Evolutionary conservation across 2,113 vertebrate species (phyloP).

Genomic region (Mustela nigripes): DNA sequence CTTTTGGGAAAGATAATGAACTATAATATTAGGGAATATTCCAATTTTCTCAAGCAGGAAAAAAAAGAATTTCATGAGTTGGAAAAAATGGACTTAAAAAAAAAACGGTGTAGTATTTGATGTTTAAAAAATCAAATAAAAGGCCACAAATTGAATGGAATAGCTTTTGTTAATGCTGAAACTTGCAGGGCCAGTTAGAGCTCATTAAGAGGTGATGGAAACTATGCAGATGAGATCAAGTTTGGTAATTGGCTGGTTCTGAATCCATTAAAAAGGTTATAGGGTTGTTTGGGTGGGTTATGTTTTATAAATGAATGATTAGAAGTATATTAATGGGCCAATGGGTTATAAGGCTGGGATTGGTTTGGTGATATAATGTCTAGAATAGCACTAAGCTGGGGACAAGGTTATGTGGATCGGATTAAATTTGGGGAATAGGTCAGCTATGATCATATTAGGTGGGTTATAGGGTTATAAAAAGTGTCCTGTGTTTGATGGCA

Average conservation of each 20-base stretch:
- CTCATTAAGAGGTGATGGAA: conserved; percentile 82
- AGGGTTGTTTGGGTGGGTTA: conserved; percentile 77
- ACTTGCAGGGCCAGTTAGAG: conserved; percentile 79
- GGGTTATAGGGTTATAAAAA: conserved; percentile 52
- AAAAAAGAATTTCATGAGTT: conserved; percentile 30
- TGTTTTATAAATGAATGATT: conserved; percentile 78
- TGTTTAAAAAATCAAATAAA: conserved; percentile 74
- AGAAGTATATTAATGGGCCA: conserved; percentile 78
- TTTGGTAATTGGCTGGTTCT: conserved; percentile 79
- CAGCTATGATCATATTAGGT: conserved; percentile 58
- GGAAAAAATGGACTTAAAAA: conserved; percentile 40
- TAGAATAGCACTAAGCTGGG: conserved; percentile 42
- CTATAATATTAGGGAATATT: conserved; percentile 40
- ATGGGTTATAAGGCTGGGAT: conserved; percentile 70
- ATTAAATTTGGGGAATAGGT: conserved; percentile 64
- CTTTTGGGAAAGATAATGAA: conserved; percentile 63
- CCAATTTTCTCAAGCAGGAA: conserved; percentile 52
- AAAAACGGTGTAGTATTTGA: conserved; percentile 53
- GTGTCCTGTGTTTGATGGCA: conserved; percentile 39
- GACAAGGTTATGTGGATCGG: conserved; percentile 36
- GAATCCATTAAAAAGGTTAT: conserved; percentile 83
- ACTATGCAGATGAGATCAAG: conserved; percentile 79
- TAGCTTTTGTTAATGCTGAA: conserved; percentile 78
- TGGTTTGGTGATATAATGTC: conserved; percentile 45
- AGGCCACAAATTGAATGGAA: conserved; percentile 70